phyloP scores from a whole-genome alignment of 2,888 invertebrate genomes.

The Corythucha ciliata region DNA sequence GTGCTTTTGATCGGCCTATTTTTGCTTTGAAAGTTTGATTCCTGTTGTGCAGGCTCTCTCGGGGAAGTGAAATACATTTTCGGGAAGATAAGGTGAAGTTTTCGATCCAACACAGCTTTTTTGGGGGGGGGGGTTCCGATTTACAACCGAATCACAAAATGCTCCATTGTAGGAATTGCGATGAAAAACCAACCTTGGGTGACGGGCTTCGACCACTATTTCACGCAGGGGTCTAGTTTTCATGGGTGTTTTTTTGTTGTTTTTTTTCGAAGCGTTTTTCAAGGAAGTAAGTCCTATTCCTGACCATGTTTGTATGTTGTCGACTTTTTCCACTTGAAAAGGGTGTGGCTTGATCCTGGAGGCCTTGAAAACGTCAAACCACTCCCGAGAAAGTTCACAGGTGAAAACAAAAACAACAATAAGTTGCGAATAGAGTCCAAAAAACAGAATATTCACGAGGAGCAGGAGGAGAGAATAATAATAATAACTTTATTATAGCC shows the following conservation, averaged over 20 bases:
- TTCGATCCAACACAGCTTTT: conserved; percentile 4
- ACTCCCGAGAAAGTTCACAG: no score
- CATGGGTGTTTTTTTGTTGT: conserved; percentile 16
- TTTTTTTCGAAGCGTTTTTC: conserved; percentile 14
- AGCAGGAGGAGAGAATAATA: no score
- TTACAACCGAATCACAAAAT: conserved; percentile 7
- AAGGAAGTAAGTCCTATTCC: conserved; percentile 11
- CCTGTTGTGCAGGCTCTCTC: conserved; percentile 12
- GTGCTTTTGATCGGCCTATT: conserved; percentile 10
- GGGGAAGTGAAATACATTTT: conserved; percentile 15
- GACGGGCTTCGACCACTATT: conserved; percentile 6
- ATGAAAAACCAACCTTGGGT: conserved; percentile 10
- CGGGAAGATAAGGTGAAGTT: conserved; percentile 9
- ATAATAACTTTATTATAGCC: no score
- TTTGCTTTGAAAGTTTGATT: conserved; percentile 9
- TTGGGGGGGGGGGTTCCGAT: conserved; percentile 7
- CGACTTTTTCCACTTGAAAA: conserved; percentile 29
- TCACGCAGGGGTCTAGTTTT: conserved; percentile 11
- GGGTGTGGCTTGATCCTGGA: conserved; percentile 33
- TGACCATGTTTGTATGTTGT: conserved; percentile 8
- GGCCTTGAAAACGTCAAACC: conserved; percentile 30
- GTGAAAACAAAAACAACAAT: no score
- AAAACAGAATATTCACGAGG: no score
- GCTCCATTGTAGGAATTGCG: conserved; percentile 7
- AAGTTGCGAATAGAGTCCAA: no score